These are phyloP conservation scores for Idaea biselata DNA, from an alignment of 2,888 invertebrate species.

Conservation along the genomic window DNA sequence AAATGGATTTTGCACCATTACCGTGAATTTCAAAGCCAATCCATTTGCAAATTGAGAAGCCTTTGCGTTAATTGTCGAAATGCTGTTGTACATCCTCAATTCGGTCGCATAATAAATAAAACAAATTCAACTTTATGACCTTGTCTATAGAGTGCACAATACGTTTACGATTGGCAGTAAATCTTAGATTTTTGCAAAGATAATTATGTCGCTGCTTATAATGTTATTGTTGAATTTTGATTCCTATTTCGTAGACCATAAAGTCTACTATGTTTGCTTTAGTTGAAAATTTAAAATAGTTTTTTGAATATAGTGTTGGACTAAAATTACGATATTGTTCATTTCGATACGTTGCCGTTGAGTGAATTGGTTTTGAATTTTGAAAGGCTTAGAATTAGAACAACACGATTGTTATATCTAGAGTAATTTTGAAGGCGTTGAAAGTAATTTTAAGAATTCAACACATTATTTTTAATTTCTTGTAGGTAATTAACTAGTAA, in stretches of 20 bases:
- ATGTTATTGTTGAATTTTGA: not conserved
- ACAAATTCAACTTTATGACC: not conserved
- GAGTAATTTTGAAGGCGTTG: not conserved
- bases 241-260: not conserved
- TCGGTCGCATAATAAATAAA: not conserved
- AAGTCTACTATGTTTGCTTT: not conserved
- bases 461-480: too few species aligned
- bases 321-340: conserved; percentile 68
- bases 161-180: not conserved
- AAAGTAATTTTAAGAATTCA: not conserved
- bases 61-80: not conserved
- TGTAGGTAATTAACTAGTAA: too few species aligned
- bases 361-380: conserved; percentile 64
- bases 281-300: conserved; percentile 18
- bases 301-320: conserved; percentile 44
- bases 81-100: not conserved
- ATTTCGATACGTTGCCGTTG: conserved; percentile 53
- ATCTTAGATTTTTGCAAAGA: not conserved
- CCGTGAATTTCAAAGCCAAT: conserved; percentile 1
- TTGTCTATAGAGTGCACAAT: not conserved
- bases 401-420: not conserved
- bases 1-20: not conserved
- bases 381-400: conserved; percentile 44
- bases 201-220: not conserved
- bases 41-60: conserved; percentile 1